These are phyloP conservation scores for Oncorhynchus nerka DNA, from an alignment of 2,113 vertebrate species.

Conservation along the genomic window DNA sequence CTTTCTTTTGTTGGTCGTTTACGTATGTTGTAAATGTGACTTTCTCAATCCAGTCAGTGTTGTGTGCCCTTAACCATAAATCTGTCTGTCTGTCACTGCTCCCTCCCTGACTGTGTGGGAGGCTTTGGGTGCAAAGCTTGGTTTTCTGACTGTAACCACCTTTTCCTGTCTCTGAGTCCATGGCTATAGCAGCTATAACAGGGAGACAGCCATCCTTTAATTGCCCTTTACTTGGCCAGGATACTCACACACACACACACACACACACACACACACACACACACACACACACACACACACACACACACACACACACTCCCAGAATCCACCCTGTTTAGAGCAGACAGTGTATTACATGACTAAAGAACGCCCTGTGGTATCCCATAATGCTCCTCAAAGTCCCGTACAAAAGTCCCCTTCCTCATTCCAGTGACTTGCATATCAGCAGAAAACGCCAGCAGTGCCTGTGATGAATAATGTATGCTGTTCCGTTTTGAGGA, in stretches of 20 bases:
- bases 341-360: constrained; percentile 36
- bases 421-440: constrained; percentile 46
- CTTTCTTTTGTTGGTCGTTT: too few relatives aligned
- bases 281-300: background rate
- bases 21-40: too few relatives aligned
- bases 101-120: too few relatives aligned
- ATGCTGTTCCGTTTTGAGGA: constrained; percentile 39
- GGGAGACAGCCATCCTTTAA: background rate
- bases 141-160: background rate
- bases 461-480: constrained; percentile 58
- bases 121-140: background rate
- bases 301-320: background rate
- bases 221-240: background rate
- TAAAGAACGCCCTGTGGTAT: constrained; percentile 47
- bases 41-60: too few relatives aligned
- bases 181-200: background rate
- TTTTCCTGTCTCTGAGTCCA: background rate
- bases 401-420: constrained; percentile 37
- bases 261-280: too few relatives aligned
- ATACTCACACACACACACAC: background rate
- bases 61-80: too few relatives aligned
- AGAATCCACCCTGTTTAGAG: too few relatives aligned
- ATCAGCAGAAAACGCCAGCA: constrained; percentile 53
- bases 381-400: constrained; percentile 52
- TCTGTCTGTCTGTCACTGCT: too few relatives aligned